Conservation (phyloP, 2,888 invertebrate species). For the Lagria hirta region DNA sequence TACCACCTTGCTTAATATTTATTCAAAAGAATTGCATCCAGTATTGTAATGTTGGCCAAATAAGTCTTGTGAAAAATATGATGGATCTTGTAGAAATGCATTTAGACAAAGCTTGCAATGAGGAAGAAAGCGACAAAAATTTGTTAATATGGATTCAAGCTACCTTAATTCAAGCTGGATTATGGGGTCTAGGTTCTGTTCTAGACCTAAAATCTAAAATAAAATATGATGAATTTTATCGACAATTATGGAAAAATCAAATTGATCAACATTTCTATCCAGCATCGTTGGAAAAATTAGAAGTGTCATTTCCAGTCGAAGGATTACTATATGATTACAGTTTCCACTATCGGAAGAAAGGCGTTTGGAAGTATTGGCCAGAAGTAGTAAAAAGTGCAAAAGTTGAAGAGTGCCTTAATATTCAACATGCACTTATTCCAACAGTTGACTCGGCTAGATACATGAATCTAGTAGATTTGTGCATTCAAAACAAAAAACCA, state of each 20-base stretch:
- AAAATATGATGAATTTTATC: slow-evolving; percentile 66
- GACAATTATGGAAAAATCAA: slow-evolving; percentile 57
- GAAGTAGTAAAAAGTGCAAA: slow-evolving; percentile 70
- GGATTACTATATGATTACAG: slow-evolving; percentile 79
- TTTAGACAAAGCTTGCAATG: slow-evolving; percentile 69
- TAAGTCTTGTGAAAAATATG: slow-evolving; percentile 70
- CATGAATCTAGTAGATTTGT: slow-evolving; percentile 70
- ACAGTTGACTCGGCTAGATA: slow-evolving; percentile 86
- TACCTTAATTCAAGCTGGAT: slow-evolving; percentile 69
- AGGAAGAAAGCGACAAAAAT: slow-evolving; percentile 68
- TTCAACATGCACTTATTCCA: slow-evolving; percentile 76
- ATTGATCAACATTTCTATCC: slow-evolving; percentile 59
- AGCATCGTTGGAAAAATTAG: slow-evolving; percentile 64
- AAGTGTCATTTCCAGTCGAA: slow-evolving; percentile 75
- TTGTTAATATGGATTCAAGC: slow-evolving; percentile 74
- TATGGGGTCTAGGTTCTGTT: slow-evolving; percentile 86
- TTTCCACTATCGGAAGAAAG: slow-evolving; percentile 76
- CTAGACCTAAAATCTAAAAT: slow-evolving; percentile 71
- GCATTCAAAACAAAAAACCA: slow-evolving; percentile 70
- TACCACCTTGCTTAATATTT: slow-evolving; percentile 75
- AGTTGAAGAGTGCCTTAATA: slow-evolving; percentile 65
- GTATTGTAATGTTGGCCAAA: slow-evolving; percentile 68
- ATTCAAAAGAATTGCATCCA: slow-evolving; percentile 69
- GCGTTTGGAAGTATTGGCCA: slow-evolving; percentile 85
- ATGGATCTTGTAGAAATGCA: slow-evolving; percentile 76